phyloP scores from a whole-genome alignment of 2,113 vertebrate genomes.

The Sebastes fasciatus region DNA sequence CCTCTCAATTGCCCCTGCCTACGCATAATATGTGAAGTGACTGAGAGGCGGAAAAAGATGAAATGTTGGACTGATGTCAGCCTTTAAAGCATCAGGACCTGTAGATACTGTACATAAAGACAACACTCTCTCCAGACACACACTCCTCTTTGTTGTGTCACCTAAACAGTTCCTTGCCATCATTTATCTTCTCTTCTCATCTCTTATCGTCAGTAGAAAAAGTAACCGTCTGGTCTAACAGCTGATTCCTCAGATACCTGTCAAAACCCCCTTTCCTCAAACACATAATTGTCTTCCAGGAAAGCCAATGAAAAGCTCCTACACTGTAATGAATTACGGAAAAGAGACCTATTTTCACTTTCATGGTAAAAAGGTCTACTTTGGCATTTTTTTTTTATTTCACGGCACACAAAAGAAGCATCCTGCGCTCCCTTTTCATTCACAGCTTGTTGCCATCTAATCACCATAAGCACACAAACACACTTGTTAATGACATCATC shows the following conservation, averaged over 20 bases:
- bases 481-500: conserved; percentile 1
- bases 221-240: not conserved
- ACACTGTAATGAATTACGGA: not conserved
- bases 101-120: not conserved
- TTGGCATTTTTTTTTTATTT: conserved; percentile 1
- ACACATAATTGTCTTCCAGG: conserved; percentile 15
- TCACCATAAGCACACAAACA: not conserved
- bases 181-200: not conserved
- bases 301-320: not conserved
- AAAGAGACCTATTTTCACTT: not conserved
- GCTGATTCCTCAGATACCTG: not conserved
- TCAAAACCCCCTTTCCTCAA: conserved; percentile 16
- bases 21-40: conserved; percentile 11
- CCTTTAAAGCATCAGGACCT: conserved; percentile 3
- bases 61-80: not conserved
- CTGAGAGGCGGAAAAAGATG: not conserved
- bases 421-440: not conserved
- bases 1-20: conserved; percentile 1
- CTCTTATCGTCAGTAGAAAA: not conserved
- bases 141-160: not conserved
- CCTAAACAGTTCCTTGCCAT: not conserved
- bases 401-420: not conserved
- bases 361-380: not conserved
- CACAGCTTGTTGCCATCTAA: not conserved
- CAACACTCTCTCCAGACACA: not conserved